Conservation (phyloP, 2,113 vertebrate genomes). For the Rattus rattus region DNA sequence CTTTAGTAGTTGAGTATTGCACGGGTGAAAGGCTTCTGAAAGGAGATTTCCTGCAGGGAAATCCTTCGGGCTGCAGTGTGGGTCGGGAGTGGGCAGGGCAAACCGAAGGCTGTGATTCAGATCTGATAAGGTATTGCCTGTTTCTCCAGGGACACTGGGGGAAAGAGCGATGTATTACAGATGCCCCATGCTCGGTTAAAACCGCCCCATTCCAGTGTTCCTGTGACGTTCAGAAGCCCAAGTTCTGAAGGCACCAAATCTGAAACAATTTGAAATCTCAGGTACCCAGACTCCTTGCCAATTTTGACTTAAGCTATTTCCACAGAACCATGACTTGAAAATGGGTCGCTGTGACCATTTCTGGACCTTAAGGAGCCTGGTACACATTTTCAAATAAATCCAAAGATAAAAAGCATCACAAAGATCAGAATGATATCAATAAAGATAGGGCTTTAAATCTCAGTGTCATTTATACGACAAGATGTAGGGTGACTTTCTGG, state of each 20-base stretch:
- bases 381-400: constrained; percentile 1
- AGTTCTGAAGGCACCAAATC: background rate
- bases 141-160: background rate
- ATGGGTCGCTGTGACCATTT: background rate
- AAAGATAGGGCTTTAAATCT: background rate
- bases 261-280: background rate
- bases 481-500: background rate
- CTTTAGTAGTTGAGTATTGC: background rate
- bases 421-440: background rate
- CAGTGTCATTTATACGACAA: background rate
- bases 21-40: background rate
- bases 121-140: background rate
- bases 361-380: background rate
- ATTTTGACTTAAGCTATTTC: background rate
- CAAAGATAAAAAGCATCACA: background rate
- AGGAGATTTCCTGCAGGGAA: background rate
- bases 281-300: background rate
- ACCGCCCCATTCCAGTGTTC: background rate
- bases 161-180: background rate
- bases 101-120: accelerated
- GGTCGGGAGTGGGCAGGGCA: background rate
- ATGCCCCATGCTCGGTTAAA: background rate
- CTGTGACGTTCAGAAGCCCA: background rate
- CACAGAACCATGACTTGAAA: background rate
- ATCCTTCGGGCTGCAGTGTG: background rate